A percentile compares a stretch with the other conserved stretches of the same genome.
These are phyloP conservation scores for Centruroides sculpturatus DNA, from an alignment of 1,140 invertebrate genomes.

Conservation along the genomic window DNA sequence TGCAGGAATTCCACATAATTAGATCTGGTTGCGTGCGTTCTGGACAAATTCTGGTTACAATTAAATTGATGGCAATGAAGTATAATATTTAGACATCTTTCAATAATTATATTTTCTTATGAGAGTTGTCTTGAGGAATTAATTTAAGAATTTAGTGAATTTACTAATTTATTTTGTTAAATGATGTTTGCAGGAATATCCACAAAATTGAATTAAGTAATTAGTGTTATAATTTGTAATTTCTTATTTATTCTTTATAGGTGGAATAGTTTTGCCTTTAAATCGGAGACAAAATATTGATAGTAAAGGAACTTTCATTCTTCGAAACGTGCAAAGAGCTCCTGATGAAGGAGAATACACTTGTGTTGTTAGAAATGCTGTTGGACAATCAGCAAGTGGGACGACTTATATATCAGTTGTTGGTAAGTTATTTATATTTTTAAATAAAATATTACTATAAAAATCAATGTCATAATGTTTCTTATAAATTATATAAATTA, in stretches of 20 bases:
- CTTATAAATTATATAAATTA: too few relatives aligned
- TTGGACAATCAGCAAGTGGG: background rate
- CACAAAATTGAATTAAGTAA: too few relatives aligned
- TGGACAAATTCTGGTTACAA: too few relatives aligned
- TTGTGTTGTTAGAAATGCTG: slow-evolving; percentile 50
- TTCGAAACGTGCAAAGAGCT: slow-evolving; percentile 78
- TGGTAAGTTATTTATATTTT: slow-evolving; percentile 1
- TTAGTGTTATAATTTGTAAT: background rate
- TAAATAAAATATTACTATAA: background rate
- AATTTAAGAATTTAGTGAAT: background rate
- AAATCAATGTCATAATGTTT: too few relatives aligned
- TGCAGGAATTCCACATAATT: too few relatives aligned
- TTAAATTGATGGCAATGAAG: too few relatives aligned
- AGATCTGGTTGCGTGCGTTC: too few relatives aligned
- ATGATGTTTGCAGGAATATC: too few relatives aligned
- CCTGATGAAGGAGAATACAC: slow-evolving; percentile 88
- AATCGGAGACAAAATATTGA: slow-evolving; percentile 89
- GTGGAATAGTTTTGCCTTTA: slow-evolving; percentile 63
- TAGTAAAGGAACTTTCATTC: slow-evolving; percentile 78
- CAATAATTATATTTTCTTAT: too few relatives aligned
- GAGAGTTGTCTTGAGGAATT: too few relatives aligned
- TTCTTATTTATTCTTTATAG: slow-evolving; percentile 17
- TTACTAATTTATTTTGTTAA: background rate
- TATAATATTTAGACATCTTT: too few relatives aligned
- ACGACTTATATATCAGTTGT: slow-evolving; percentile 4